Conservation (phyloP, 2,888 invertebrate species). For the Cephus pygmeus region DNA sequence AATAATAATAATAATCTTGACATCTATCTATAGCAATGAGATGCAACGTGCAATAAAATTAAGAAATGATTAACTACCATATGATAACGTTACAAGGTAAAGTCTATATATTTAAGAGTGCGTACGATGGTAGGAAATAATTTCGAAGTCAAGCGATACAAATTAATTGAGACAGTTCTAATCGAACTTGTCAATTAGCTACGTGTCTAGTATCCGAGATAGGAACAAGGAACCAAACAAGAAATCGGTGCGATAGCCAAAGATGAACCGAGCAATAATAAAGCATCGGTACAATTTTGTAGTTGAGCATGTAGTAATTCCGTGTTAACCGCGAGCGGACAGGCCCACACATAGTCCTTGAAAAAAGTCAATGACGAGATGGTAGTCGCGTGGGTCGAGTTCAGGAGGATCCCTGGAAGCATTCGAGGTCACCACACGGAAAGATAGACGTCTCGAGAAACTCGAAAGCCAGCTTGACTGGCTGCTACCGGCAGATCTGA, state of each 20-base stretch:
- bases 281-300: not conserved
- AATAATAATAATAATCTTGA: not conserved
- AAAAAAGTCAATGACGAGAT: slow-evolving; percentile 27
- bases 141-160: not conserved
- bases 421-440: slow-evolving; percentile 26
- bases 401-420: slow-evolving; percentile 21
- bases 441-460: slow-evolving; percentile 29
- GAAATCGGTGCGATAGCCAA: not conserved
- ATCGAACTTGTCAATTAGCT: not conserved
- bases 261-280: not conserved
- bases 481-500: slow-evolving; percentile 26
- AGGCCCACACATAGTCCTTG: slow-evolving; percentile 30
- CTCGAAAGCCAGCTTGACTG: slow-evolving; percentile 23
- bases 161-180: not conserved
- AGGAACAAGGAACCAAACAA: not conserved
- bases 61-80: not conserved
- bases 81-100: not conserved
- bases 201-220: not conserved
- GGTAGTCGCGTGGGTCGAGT: slow-evolving; percentile 29
- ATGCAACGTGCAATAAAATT: not conserved
- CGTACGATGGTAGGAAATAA: not conserved
- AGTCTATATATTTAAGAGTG: not conserved
- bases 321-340: not conserved
- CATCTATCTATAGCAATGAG: not conserved
- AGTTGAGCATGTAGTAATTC: not conserved